A percentile compares a stretch with the other conserved stretches of the same genome.
Evolutionary conservation across 1,140 invertebrate genomes (phyloP).

Genomic region (Drosophila trapezifrons): DNA sequence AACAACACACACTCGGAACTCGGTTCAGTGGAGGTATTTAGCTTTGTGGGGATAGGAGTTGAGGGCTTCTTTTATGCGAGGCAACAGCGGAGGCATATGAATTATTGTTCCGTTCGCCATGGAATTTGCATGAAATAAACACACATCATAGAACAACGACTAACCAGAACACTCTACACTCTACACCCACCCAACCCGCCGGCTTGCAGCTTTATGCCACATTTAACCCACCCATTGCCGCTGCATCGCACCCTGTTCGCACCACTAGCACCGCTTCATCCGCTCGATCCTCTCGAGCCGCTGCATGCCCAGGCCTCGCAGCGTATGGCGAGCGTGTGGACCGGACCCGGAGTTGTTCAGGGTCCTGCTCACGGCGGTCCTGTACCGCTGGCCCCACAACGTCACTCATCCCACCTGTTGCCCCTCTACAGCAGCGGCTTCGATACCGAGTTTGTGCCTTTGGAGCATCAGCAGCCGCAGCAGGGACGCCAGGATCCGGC

Average conservation of each 20-base stretch:
- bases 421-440: slow-evolving; percentile 57
- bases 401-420: slow-evolving; percentile 64
- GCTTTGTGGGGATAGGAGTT: slow-evolving; percentile 29
- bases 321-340: slow-evolving; percentile 66
- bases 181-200: slow-evolving; percentile 12
- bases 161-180: slow-evolving; percentile 54
- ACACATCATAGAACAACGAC: slow-evolving; percentile 26
- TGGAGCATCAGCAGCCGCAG: slow-evolving; percentile 68
- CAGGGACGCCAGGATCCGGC: slow-evolving; percentile 56
- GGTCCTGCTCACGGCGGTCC: slow-evolving; percentile 32
- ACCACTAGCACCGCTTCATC: slow-evolving; percentile 63
- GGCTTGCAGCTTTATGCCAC: slow-evolving; percentile 72
- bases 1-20: slow-evolving; percentile 5
- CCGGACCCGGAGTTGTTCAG: slow-evolving; percentile 25
- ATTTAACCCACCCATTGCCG: slow-evolving; percentile 76
- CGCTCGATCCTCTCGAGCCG: slow-evolving; percentile 65
- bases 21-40: slow-evolving; percentile 9
- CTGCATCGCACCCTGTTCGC: slow-evolving; percentile 69
- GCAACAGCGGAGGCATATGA: slow-evolving; percentile 70
- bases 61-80: slow-evolving; percentile 72
- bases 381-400: slow-evolving; percentile 52
- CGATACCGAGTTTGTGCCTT: slow-evolving; percentile 75
- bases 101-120: slow-evolving; percentile 60
- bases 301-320: slow-evolving; percentile 69
- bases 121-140: slow-evolving; percentile 60